These are phyloP conservation scores for Rhinoderma darwinii DNA, from an alignment of 2,113 vertebrate species.

Conservation along the genomic window DNA sequence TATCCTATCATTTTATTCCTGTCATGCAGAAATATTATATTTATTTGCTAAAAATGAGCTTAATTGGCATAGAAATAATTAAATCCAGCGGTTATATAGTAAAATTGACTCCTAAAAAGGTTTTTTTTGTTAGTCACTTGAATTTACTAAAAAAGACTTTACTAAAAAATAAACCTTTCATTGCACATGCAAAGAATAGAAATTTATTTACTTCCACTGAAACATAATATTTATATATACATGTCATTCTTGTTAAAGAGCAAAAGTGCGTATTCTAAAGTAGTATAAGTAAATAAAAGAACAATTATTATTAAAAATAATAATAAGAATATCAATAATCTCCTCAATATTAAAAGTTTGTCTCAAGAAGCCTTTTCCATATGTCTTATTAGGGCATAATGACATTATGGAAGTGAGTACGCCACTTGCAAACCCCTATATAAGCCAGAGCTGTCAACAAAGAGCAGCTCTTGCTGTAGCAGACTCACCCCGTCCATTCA, in stretches of 20 bases:
- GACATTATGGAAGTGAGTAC: too few species aligned
- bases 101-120: neutral
- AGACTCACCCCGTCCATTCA: too few species aligned
- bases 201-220: neutral
- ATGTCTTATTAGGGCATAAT: too few species aligned
- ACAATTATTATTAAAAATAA: too few species aligned
- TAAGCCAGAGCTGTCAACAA: too few species aligned
- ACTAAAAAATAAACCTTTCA: constrained; percentile 50
- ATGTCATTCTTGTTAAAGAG: neutral
- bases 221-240: neutral
- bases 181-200: constrained; percentile 46
- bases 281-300: neutral
- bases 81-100: neutral
- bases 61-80: constrained; percentile 6
- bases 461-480: too few species aligned
- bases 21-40: constrained; percentile 15
- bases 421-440: too few species aligned
- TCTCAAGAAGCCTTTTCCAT: too few species aligned
- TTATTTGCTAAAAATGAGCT: constrained; percentile 29
- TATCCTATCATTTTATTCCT: constrained; percentile 27
- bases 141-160: neutral
- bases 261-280: neutral
- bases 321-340: too few species aligned
- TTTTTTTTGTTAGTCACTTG: neutral
- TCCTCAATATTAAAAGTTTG: too few species aligned